These are phyloP conservation scores for Drosophila pruinosa DNA, from an alignment of 1,140 invertebrate species.

Conservation along the genomic window DNA sequence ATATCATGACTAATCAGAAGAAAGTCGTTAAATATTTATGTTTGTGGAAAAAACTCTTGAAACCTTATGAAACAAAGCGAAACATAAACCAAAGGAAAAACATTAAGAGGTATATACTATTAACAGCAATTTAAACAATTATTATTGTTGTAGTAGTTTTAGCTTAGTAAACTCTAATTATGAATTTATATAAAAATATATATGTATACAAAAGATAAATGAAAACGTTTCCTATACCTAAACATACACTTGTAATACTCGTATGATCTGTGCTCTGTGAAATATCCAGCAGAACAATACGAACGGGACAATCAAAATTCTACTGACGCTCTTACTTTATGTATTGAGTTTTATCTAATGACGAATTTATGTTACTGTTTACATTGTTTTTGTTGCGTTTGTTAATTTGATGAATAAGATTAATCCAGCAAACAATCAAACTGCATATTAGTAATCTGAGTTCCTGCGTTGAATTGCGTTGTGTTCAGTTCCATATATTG, in stretches of 20 bases:
- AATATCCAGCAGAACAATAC: constrained; percentile 58
- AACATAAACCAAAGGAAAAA: constrained; percentile 15
- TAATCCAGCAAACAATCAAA: constrained; percentile 39
- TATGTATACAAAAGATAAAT: constrained; percentile 41
- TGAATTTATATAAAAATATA: constrained; percentile 54
- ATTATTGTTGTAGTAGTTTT: constrained; percentile 75
- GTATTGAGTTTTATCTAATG: constrained; percentile 31
- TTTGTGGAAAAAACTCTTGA: constrained; percentile 44
- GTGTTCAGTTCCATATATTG: background rate
- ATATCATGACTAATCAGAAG: constrained; percentile 12
- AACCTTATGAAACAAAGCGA: constrained; percentile 17
- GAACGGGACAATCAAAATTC: constrained; percentile 80
- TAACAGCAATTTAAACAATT: constrained; percentile 62
- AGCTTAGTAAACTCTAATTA: constrained; percentile 36
- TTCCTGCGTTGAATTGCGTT: constrained; percentile 9
- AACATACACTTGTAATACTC: constrained; percentile 18
- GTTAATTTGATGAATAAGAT: constrained; percentile 13
- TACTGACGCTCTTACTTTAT: constrained; percentile 61
- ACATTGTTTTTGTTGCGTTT: background rate
- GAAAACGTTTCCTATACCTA: constrained; percentile 31
- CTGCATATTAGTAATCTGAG: constrained; percentile 22
- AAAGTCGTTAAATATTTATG: constrained; percentile 26
- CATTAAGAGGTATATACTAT: constrained; percentile 6
- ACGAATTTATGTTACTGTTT: constrained; percentile 39
- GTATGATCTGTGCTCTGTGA: constrained; percentile 51